Base-by-base conservation (phyloP, 2,113 vertebrate genomes). In the Lagopus leucura region DNA sequence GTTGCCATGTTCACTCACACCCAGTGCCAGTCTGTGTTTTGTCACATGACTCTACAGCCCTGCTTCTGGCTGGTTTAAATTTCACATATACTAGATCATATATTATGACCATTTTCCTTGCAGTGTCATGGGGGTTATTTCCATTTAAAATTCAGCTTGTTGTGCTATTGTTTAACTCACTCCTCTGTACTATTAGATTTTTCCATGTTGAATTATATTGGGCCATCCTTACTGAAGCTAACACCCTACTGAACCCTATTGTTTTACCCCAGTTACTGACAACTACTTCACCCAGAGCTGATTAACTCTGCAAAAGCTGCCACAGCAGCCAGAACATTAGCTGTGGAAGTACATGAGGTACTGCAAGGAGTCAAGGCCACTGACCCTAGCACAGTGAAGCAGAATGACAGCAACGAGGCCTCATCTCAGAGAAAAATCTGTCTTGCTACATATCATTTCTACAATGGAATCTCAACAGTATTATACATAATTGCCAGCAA, bases 141-240 rank as follows among this genome's bases (percentile, higher is more conserved):
- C 90, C 69, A 94, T 86, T 97, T 96, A 96, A 89, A 87, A 25
- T 36, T 42, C 71, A 82, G 55, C 69, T 93, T 21, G 6, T 90
- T 96, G 84, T 90, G 91, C 94, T 95, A 73, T 95, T 95, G 57
- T 96, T 97, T 95, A 91, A 95, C 69, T 63, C 64, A 91, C 71
- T 90, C 90, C 77, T 90, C 86, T 97, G 89, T 92, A 83, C 78
- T 93, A 20, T 79, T 93, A 57, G 58, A 92, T 95, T 97, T 97
- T 97, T 95, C 94, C 82, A 92, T 20, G 34, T 91, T 92, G 94
- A 96, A 71, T 89, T 88, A 86, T 88, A 94, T 79, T 81, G 91
- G 74, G 80, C 50, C 36, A 76, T 82, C 76, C 93, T 82, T 66
- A 85, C 80, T 88, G 52, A 88, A 83, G 55, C 69, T 73, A 55